Percentiles rank a stretch among this genome's conserved stretches.
Evolutionary conservation across 2,888 invertebrate genomes (phyloP).

Genomic region (Cheilosia vernalis): DNA sequence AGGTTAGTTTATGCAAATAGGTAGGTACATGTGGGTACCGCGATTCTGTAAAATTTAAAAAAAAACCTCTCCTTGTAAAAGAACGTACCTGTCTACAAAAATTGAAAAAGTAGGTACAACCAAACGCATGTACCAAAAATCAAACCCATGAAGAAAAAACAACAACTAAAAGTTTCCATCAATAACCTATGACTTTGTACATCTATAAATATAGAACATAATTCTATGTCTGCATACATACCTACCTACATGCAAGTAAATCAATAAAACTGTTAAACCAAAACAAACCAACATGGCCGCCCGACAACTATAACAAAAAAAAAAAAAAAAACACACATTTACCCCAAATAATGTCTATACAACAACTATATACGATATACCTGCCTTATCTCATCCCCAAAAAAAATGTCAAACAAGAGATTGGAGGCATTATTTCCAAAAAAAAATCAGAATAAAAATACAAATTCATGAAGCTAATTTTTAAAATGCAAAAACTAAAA

Average conservation of each 20-base stretch:
- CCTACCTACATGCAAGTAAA: slow-evolving; percentile 57
- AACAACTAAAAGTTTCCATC: not conserved
- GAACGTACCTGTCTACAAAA: not conserved
- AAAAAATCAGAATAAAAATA: not conserved
- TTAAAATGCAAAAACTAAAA: slow-evolving; percentile 15
- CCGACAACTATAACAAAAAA: slow-evolving; percentile 55
- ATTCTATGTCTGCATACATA: not conserved
- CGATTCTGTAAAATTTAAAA: no score
- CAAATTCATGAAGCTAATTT: not conserved
- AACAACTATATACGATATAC: slow-evolving; percentile 3
- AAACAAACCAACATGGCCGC: slow-evolving; percentile 70
- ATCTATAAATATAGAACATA: slow-evolving; percentile 18
- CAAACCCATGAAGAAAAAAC: not conserved
- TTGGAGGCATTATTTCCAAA: not conserved
- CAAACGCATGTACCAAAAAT: not conserved
- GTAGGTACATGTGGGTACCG: no score
- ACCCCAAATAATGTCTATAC: slow-evolving; percentile 28
- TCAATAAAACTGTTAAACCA: slow-evolving; percentile 71
- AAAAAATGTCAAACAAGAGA: slow-evolving; percentile 9
- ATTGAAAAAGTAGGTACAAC: not conserved
- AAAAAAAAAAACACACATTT: slow-evolving; percentile 25
- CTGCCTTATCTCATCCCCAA: slow-evolving; percentile 19
- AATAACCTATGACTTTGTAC: slow-evolving; percentile 4
- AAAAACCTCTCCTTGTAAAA: no score
- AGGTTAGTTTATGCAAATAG: no score